Base-by-base conservation (phyloP, 2,797 vertebrate species). In the Pangasius macronema region DNA sequence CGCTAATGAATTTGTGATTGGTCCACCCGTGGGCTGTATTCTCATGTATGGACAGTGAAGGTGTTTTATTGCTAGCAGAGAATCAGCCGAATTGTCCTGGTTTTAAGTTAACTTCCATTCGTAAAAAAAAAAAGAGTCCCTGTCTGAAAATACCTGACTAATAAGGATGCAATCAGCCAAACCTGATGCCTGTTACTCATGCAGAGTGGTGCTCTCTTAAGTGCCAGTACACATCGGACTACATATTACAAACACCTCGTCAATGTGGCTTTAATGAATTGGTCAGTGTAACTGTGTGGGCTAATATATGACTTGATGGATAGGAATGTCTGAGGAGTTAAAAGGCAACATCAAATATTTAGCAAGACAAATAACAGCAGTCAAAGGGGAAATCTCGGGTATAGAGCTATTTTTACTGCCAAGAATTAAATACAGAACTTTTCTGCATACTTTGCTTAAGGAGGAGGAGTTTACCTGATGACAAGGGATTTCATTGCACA, bases 371-470 rank as follows among this genome's bases (percentile, higher is more conserved):
- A 33, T 77, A 77, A 55, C 42, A 83, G 27, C 9, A 51, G 81
- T 67, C 0, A 63, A 75, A 27, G n/a, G 30, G 18, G 57, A 81
- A 77, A 46, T 86, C 88, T 63, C n/a, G 80, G 89, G 16, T 73
- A 59, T 55, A 10, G 84, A 86, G 85, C 75, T 91, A 84, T 90
- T 89, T 90, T 82, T 86, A 72, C 53, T n/a, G 61, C 75, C 2
- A 20, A 16, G 30, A 84, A 83, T 30, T 72, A 57, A 65, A 51
- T 72, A 79, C 72, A 87, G 84, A 14, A 39, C 18, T 42, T 90
- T 91, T 91, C 79, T 88, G 82, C 92, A 91, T 88, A 89, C 75
- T 82, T 85, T 86, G 83, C 61, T 63, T 85, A 85, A 86, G n/a
- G 76, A 84, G 86, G 83, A 89, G 86, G 18, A 86, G 88, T 63